Conservation (phyloP, 2,113 vertebrate species). For the Nannobrachium achirus region DNA sequence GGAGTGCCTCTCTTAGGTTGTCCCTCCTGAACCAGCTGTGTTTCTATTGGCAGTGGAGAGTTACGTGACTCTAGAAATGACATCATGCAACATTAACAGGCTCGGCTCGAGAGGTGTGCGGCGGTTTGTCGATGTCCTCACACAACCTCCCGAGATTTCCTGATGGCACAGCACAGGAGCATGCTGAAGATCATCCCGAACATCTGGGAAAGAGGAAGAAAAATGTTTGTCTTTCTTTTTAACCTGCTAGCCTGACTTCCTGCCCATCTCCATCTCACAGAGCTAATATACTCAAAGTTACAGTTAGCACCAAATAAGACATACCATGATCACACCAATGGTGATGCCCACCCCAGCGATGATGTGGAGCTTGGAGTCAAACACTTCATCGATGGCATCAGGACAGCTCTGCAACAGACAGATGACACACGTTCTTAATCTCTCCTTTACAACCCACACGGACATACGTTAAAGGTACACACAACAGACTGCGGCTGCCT, state of each 20-base stretch:
- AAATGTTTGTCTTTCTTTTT: no score
- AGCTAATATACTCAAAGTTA: not conserved
- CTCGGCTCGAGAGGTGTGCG: slow-evolving; percentile 13
- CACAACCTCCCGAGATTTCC: slow-evolving; percentile 91
- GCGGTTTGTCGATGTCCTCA: slow-evolving; percentile 62
- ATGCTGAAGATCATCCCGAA: slow-evolving; percentile 98
- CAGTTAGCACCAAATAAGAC: slow-evolving; percentile 38
- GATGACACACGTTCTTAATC: slow-evolving; percentile 8
- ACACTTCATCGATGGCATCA: slow-evolving; percentile 83
- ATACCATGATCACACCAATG: slow-evolving; percentile 90
- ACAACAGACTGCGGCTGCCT: slow-evolving; percentile 22
- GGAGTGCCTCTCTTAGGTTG: slow-evolving; percentile 30
- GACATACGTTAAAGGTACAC: slow-evolving; percentile 7
- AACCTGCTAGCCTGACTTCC: not conserved
- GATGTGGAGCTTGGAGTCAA: slow-evolving; percentile 88
- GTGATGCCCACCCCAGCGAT: slow-evolving; percentile 88
- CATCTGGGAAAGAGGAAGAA: slow-evolving; percentile 74
- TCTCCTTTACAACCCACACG: not conserved
- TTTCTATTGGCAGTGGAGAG: slow-evolving; percentile 65
- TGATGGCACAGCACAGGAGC: slow-evolving; percentile 93
- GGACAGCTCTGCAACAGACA: slow-evolving; percentile 81
- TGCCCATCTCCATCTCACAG: no score
- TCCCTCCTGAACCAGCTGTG: slow-evolving; percentile 48
- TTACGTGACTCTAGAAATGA: slow-evolving; percentile 63
- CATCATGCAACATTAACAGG: slow-evolving; percentile 74